Evolutionary conservation across 1,140 invertebrate genomes (phyloP).

Genomic region (Stegodyphus mimosarum): DNA sequence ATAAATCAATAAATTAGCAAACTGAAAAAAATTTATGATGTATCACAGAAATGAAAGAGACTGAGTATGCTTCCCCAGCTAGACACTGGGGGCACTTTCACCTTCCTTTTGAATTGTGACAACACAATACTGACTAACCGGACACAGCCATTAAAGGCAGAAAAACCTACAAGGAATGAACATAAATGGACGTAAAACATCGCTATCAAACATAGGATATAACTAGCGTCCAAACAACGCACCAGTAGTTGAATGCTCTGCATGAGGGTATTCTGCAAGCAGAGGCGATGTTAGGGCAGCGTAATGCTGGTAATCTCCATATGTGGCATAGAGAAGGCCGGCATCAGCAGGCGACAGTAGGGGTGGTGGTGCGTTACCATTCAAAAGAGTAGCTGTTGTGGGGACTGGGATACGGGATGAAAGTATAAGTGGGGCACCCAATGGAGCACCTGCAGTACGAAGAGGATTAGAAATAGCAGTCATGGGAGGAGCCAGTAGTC

Average conservation of each 20-base stretch:
- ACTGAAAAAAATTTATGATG: constrained; percentile 18
- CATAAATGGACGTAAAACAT: constrained; percentile 10
- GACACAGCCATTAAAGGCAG: constrained; percentile 30
- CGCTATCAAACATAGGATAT: background rate
- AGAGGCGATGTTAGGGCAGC: constrained; percentile 84
- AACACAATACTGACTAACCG: constrained; percentile 38
- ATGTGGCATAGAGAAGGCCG: constrained; percentile 81
- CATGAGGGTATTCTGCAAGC: constrained; percentile 83
- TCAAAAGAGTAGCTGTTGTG: constrained; percentile 75
- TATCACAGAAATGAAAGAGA: constrained; percentile 48
- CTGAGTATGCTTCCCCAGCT: background rate
- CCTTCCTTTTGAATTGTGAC: background rate
- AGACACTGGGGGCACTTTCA: background rate
- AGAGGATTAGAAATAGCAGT: constrained; percentile 74
- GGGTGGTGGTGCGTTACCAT: constrained; percentile 73
- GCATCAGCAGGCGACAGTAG: constrained; percentile 61
- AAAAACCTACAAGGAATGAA: constrained; percentile 41
- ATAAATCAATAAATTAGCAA: constrained; percentile 55
- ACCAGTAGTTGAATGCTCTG: constrained; percentile 85
- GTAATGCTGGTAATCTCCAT: constrained; percentile 84
- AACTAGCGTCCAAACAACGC: constrained; percentile 76
- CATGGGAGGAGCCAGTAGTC: constrained; percentile 75
- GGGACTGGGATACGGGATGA: constrained; percentile 86
- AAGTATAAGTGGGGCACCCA: constrained; percentile 82
- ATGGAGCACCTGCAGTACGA: constrained; percentile 76